phyloP scores from a whole-genome alignment of 2,113 vertebrate species.

The Nyctereutes procyonoides region DNA sequence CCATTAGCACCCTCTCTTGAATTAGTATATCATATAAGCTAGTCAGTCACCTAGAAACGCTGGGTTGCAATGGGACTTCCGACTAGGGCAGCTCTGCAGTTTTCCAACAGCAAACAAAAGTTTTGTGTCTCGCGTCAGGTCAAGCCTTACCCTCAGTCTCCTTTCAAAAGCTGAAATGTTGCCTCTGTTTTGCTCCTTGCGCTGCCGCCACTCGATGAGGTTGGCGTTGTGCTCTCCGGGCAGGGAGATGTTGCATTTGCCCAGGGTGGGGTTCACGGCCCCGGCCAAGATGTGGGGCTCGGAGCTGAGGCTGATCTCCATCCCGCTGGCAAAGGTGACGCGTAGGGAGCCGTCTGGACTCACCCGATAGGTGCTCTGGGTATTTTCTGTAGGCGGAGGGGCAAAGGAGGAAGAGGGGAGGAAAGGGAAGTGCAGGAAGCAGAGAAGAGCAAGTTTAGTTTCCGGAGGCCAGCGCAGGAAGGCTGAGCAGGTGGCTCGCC shows the following conservation, averaged over 20 bases:
- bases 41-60: constrained; percentile 66
- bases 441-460: neutral
- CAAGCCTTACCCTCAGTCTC: constrained; percentile 94
- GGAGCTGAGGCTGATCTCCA: constrained; percentile 96
- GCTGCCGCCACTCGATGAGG: constrained; percentile 98
- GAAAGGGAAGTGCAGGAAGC: neutral
- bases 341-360: constrained; percentile 96
- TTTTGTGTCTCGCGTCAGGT: constrained; percentile 1
- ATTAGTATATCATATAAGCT: constrained; percentile 58
- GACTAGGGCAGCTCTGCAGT: neutral
- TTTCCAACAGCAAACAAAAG: neutral
- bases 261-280: constrained; percentile 94
- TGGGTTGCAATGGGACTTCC: constrained; percentile 32
- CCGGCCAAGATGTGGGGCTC: constrained; percentile 96
- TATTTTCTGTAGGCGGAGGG: constrained; percentile 90
- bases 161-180: constrained; percentile 97
- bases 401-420: neutral
- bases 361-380: constrained; percentile 95
- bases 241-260: constrained; percentile 97
- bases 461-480: neutral
- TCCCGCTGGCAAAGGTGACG: constrained; percentile 96
- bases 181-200: constrained; percentile 96
- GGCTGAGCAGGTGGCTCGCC: neutral
- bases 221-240: constrained; percentile 97
- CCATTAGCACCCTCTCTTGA: constrained; percentile 64